phyloP scores from a whole-genome alignment of 1,140 invertebrate genomes.

The Bombus superbus region DNA sequence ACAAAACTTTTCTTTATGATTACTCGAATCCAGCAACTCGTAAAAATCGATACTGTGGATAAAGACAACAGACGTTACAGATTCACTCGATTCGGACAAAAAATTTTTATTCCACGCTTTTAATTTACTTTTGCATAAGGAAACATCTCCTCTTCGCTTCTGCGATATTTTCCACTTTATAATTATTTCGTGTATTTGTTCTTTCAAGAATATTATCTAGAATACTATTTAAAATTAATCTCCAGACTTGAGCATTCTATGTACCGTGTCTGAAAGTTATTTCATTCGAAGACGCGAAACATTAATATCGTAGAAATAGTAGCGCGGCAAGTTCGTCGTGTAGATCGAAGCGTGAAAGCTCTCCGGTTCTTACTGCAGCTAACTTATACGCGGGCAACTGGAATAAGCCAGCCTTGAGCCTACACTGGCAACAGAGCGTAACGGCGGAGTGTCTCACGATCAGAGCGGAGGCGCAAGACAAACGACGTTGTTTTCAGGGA shows the following conservation, averaged over 20 bases:
- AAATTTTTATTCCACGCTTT: too few species aligned
- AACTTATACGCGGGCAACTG: conserved; percentile 7
- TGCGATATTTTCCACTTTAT: too few species aligned
- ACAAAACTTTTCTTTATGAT: too few species aligned
- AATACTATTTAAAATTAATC: background rate
- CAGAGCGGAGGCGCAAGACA: conserved; percentile 64
- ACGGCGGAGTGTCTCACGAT: conserved; percentile 25
- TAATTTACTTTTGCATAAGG: too few species aligned
- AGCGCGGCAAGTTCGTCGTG: background rate
- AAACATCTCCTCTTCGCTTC: too few species aligned
- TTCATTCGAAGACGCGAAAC: background rate
- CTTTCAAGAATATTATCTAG: background rate
- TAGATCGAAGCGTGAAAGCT: conserved; percentile 24
- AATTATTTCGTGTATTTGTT: too few species aligned
- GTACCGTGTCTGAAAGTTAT: background rate
- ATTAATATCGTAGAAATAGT: background rate
- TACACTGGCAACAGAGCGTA: conserved; percentile 35
- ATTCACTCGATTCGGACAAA: too few species aligned
- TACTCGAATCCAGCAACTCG: too few species aligned
- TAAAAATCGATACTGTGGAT: too few species aligned
- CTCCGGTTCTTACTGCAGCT: conserved; percentile 15
- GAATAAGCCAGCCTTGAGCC: conserved; percentile 46
- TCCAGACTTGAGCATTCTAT: background rate
- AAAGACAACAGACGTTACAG: too few species aligned
- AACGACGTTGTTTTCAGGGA: conserved; percentile 69